A percentile compares a stretch with the other conserved stretches of the same genome.
Conservation (phyloP, 2,113 vertebrate species). For the Trochalopteron elliotii region DNA sequence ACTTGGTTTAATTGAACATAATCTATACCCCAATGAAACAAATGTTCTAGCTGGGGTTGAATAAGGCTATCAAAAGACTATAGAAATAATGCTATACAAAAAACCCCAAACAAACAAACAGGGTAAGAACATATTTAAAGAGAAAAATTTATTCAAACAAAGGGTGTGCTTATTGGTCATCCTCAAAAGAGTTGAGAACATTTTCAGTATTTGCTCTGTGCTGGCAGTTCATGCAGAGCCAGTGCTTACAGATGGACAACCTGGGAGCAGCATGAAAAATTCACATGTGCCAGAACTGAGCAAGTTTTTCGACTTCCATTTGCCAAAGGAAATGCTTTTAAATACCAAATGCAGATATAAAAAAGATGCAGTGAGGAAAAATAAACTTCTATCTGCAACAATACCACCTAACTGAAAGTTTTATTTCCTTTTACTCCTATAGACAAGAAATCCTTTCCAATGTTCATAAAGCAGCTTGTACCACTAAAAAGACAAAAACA, state of each 20-base stretch:
- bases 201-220: neutral
- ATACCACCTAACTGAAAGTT: neutral
- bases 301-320: neutral
- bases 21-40: neutral
- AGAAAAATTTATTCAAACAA: neutral
- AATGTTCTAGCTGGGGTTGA: neutral
- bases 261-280: conserved; percentile 2
- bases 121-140: neutral
- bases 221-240: neutral
- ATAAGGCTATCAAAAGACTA: neutral
- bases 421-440: neutral
- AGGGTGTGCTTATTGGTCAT: neutral
- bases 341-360: neutral
- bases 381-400: neutral
- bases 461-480: neutral
- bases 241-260: conserved; percentile 30
- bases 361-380: neutral
- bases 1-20: neutral
- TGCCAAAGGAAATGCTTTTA: conserved; percentile 27
- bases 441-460: neutral
- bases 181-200: neutral
- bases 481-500: neutral
- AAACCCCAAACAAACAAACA: neutral
- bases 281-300: neutral
- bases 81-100: too few species aligned